Base-by-base conservation (phyloP, 2,797 vertebrate genomes). In the Phoxinus dragarum region DNA sequence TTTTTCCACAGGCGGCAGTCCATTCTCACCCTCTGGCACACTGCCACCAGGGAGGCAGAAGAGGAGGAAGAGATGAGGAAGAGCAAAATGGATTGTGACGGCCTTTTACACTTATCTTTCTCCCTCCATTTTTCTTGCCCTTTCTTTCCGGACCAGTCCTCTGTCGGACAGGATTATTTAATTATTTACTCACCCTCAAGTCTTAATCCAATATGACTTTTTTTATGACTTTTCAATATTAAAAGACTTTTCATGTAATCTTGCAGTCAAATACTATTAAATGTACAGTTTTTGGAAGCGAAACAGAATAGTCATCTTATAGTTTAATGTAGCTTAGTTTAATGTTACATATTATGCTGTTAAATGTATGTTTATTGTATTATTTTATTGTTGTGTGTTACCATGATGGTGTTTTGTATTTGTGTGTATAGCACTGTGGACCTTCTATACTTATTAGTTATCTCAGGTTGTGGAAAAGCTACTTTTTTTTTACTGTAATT, bases 1-100 rank as follows among this genome's bases (percentile, higher is more conserved):
- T 66, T 86, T 88, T 97, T 95, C 95, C 96, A 95, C 94, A 95
- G 95, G 94, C 82, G 34, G 56, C 84, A 71, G 54, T 85, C 77
- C 96, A 96, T 95, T 96, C 94, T 94, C 93, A 94, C 94, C 93
- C 93, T 93, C 89, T 90, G 91, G 90, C 92, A 82, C 91, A 56
- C 61, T 74, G 71, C 75, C 79, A 80, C 52, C 8, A 17, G 52
- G 56, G 69, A 59, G 67, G 59, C 67, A 54, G 52, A 76, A 38
- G 56, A 82, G 59, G 77, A 83, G 59, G 52, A 69, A 40, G 64
- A 69, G 78, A 80, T 38, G 81, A 75, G 38, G 72, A 81, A 74
- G 49, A 76, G 72, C 49, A 49, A 89, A 89, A 81, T 81, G 81
- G 84, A 87, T 76, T 49, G 80, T 21, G 71, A 74, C 71, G 61